A percentile compares a stretch with the other conserved stretches of the same genome.
Conservation (phyloP, 2,888 invertebrate genomes). For the Xestia ashworthii region DNA sequence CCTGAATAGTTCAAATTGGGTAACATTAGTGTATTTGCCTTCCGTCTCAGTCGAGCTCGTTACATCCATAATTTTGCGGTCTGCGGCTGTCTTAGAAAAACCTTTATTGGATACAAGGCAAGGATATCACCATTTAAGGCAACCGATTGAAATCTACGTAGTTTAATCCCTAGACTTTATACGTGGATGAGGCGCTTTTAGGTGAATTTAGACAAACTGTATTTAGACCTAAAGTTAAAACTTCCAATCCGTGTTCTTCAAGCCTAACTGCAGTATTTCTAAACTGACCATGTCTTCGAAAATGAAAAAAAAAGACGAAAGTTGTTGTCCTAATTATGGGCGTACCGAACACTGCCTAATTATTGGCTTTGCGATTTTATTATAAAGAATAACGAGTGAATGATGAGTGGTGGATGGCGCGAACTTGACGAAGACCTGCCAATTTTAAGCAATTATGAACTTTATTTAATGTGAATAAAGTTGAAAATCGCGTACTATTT, state of each 20-base stretch:
- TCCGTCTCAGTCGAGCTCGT: too few species aligned
- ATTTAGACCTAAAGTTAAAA: neutral
- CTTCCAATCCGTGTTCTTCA: neutral
- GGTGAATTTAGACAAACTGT: constrained; percentile 20
- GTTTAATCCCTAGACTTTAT: neutral
- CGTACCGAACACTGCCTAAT: constrained; percentile 62
- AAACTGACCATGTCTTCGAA: constrained; percentile 36
- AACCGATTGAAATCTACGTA: neutral
- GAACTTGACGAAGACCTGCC: constrained; percentile 19
- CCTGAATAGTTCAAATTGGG: neutral
- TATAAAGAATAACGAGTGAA: constrained; percentile 38
- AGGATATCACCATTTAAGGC: too few species aligned
- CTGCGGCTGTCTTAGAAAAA: neutral
- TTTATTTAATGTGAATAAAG: neutral
- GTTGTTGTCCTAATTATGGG: constrained; percentile 56
- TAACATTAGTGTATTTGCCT: neutral
- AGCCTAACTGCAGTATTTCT: constrained; percentile 12
- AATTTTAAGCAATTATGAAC: constrained; percentile 3
- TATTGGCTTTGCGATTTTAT: constrained; percentile 57
- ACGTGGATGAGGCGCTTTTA: constrained; percentile 29
- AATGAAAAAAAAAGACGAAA: constrained; percentile 39
- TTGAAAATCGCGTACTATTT: neutral
- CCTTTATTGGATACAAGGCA: neutral
- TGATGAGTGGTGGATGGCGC: constrained; percentile 21
- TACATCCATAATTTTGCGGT: too few species aligned